A percentile compares a stretch with the other conserved stretches of the same genome.
phyloP scores from a whole-genome alignment of 2,113 vertebrate species.

The Clarias batrachus region DNA sequence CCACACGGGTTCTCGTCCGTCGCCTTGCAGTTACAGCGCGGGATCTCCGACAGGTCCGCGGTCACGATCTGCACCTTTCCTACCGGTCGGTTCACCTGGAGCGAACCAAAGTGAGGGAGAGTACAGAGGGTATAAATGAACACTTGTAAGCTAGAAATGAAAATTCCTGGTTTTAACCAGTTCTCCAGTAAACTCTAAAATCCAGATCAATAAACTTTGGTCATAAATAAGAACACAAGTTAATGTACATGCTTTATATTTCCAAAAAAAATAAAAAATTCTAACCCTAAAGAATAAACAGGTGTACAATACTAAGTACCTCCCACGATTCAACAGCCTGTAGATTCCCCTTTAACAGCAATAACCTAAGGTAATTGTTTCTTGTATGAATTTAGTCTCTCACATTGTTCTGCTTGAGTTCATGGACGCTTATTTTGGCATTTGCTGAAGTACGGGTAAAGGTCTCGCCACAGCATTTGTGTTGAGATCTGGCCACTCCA shows the following conservation, averaged over 20 bases:
- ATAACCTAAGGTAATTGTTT: too few relatives aligned
- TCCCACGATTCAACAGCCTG: too few relatives aligned
- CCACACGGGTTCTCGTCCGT: constrained; percentile 92
- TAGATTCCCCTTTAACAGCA: too few relatives aligned
- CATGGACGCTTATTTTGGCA: too few relatives aligned
- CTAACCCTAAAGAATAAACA: too few relatives aligned
- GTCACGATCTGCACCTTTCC: constrained; percentile 97
- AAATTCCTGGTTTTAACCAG: background rate
- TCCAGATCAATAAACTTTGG: background rate
- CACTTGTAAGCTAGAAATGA: background rate
- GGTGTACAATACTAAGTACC: too few relatives aligned
- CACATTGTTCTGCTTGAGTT: too few relatives aligned
- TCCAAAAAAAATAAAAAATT: too few relatives aligned
- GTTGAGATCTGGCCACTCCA: too few relatives aligned
- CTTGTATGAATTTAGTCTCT: too few relatives aligned
- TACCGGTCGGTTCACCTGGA: constrained; percentile 88
- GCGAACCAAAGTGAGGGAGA: background rate
- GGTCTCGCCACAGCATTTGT: too few relatives aligned
- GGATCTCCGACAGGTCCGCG: constrained; percentile 92
- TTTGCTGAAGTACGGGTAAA: too few relatives aligned
- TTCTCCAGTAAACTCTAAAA: background rate
- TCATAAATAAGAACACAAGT: background rate
- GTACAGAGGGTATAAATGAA: background rate
- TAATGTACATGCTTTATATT: background rate
- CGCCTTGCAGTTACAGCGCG: constrained; percentile 94